A percentile compares a stretch with the other conserved stretches of the same genome.
phyloP scores from a whole-genome alignment of 2,888 invertebrate genomes.

The Oligia latruncula region DNA sequence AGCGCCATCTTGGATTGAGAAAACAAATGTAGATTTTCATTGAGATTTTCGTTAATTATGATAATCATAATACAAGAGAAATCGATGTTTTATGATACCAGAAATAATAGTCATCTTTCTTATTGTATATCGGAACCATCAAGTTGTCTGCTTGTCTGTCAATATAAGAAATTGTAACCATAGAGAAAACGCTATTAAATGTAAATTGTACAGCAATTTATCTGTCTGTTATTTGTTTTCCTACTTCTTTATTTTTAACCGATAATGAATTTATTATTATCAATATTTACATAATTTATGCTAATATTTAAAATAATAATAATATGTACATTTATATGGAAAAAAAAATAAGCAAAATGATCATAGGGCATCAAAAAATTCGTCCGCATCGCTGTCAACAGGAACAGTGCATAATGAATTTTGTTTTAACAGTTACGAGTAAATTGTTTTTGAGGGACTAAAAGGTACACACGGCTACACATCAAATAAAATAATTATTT shows the following conservation, averaged over 20 bases:
- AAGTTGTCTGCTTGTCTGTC: conserved; percentile 38
- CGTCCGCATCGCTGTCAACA: too few species aligned
- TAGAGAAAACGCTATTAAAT: conserved; percentile 46
- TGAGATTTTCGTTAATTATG: not conserved
- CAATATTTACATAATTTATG: too few species aligned
- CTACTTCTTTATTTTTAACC: conserved; percentile 3
- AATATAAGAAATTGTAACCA: conserved; percentile 33
- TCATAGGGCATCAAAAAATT: too few species aligned
- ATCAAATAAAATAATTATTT: too few species aligned
- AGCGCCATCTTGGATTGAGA: conserved; percentile 7
- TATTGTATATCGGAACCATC: conserved; percentile 17
- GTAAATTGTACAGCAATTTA: conserved; percentile 46
- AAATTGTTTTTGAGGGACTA: conserved; percentile 3
- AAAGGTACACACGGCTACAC: too few species aligned
- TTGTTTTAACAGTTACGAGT: not conserved
- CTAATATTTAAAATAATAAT: too few species aligned
- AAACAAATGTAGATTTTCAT: conserved; percentile 16
- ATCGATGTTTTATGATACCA: conserved; percentile 17
- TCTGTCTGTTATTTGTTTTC: conserved; percentile 23
- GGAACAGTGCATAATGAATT: too few species aligned
- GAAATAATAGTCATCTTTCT: conserved; percentile 27
- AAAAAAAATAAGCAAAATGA: too few species aligned
- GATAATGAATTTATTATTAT: not conserved
- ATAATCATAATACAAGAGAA: conserved; percentile 4
- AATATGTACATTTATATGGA: too few species aligned